Percentiles rank a stretch among this genome's conserved stretches.
Conservation (phyloP, 2,888 invertebrate species). For the Drosophila limbata region DNA sequence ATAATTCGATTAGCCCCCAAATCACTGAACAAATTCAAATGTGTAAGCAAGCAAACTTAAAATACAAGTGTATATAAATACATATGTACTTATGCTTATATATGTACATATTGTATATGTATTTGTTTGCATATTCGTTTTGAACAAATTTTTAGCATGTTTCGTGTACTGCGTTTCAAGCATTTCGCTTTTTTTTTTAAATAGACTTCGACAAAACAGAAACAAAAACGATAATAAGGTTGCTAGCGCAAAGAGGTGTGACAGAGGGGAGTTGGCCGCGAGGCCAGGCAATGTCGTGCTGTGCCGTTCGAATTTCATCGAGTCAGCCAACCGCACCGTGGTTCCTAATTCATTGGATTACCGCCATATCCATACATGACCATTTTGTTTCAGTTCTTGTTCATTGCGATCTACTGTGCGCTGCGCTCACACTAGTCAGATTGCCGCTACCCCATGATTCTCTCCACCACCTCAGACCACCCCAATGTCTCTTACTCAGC, state of each 20-base stretch:
- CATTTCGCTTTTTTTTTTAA: conserved; percentile 61
- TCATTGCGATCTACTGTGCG: conserved; percentile 44
- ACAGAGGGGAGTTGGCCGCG: conserved; percentile 29
- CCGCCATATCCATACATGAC: neutral
- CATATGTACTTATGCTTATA: conserved; percentile 4
- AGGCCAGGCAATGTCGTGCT: conserved; percentile 69
- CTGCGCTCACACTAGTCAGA: conserved; percentile 13
- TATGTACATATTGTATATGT: conserved; percentile 7
- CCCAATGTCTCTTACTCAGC: conserved; percentile 31
- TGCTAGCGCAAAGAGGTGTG: neutral
- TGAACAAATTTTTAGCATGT: conserved; percentile 69
- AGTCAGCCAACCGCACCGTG: conserved; percentile 56
- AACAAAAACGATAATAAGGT: conserved; percentile 60
- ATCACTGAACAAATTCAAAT: conserved; percentile 28
- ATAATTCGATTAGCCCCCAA: conserved; percentile 42
- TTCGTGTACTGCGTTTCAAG: conserved; percentile 57
- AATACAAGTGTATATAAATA: conserved; percentile 1
- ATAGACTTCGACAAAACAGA: conserved; percentile 63
- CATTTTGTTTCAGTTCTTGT: conserved; percentile 5
- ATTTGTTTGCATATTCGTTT: conserved; percentile 50
- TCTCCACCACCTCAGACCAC: conserved; percentile 23
- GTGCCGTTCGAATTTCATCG: conserved; percentile 67
- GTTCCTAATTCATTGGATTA: conserved; percentile 1
- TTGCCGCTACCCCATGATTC: conserved; percentile 16
- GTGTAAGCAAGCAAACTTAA: conserved; percentile 35